Percentiles rank a stretch among this genome's conserved stretches.
Conservation (phyloP, 1,140 invertebrate species). For the Solenopsis invicta region DNA sequence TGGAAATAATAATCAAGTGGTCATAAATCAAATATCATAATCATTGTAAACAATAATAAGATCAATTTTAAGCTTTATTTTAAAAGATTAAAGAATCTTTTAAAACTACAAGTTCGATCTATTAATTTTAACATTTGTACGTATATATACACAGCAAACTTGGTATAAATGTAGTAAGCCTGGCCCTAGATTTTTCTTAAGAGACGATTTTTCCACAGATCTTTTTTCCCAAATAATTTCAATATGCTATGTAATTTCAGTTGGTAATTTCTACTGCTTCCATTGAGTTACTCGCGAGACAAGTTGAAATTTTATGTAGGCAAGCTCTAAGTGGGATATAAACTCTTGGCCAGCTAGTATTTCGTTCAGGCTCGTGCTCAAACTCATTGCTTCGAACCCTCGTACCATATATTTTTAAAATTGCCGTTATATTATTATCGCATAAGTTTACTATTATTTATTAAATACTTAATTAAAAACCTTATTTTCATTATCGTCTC, state of each 20-base stretch:
- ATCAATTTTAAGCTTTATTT: background rate
- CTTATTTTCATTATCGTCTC: background rate
- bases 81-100: background rate
- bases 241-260: conserved; percentile 6
- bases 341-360: conserved; percentile 29
- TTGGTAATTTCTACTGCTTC: conserved; percentile 27
- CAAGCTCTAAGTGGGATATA: conserved; percentile 45
- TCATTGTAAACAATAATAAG: background rate
- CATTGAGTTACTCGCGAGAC: conserved; percentile 28
- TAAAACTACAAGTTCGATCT: background rate
- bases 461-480: background rate
- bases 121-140: background rate
- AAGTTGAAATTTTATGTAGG: conserved; percentile 36
- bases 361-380: conserved; percentile 20
- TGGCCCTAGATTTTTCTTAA: background rate
- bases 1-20: background rate
- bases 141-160: background rate
- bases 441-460: background rate
- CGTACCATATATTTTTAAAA: background rate
- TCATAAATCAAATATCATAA: background rate
- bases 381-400: conserved; percentile 22
- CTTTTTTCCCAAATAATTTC: background rate
- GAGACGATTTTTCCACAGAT: no score
- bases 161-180: background rate
- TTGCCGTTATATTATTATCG: background rate